Evolutionary conservation across 1,140 invertebrate genomes (phyloP), one percentile per base, ranked within the genome.

Genomic region (Bombus pascuorum): DNA sequence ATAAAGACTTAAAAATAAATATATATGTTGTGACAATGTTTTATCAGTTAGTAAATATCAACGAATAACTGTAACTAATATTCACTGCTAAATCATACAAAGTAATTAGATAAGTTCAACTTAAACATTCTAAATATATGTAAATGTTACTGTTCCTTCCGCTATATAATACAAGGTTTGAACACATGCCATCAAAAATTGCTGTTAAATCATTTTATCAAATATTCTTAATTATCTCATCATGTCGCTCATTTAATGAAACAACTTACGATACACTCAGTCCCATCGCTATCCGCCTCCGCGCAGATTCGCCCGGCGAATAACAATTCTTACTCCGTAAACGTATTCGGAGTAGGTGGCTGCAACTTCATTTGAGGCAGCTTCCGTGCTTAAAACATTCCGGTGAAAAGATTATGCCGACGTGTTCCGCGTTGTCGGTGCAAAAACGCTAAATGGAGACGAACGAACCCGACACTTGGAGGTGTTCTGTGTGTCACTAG

Each of bases 401-500:
- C 13, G n/a, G 15, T 28, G 37, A 34, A 32, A 47, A 37, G 42
- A 75, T 66, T 37, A n/a, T 22, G 12, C 22, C 72, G 57, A 32
- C 39, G 5, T 32, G 32, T 76, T 28, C 6, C 44, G 15, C 34
- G 32, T 13, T 37, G 71, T 62, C 28, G 32, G 22, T 9, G 65
- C 15, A 44, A 44, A 62, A 65, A 47, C 18, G 22, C 28, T 74
- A 42, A 85, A 81, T 66, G 42, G 77, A 73, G 71, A 53, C 57
- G 37, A 85, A 57, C 39, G 39, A 74, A 28, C 39, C 53, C 68
- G 37, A 62, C 39, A 37, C 72, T 86, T 59, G 53, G 57, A 75
- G 87, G 80, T 83, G 84, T 89, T 89, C 87, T 34, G 62, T 77
- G 87, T 77, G 71, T 81, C 68, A 39, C 25, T 59, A 44, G 47